Evolutionary conservation across 2,113 vertebrate species (phyloP).

Genomic region (Pygoscelis adeliae): DNA sequence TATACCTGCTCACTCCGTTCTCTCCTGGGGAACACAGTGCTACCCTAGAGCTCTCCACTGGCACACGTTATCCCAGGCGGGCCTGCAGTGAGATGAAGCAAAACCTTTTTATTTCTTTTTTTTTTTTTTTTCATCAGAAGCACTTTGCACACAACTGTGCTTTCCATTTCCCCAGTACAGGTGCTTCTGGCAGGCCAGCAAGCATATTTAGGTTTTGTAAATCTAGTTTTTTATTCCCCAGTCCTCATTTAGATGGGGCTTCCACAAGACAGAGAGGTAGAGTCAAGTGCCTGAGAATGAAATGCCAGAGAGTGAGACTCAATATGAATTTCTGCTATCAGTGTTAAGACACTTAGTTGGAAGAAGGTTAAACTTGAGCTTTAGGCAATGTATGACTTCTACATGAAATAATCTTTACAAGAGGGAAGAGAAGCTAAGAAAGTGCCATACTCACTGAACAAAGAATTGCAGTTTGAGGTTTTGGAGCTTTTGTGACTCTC

Average conservation of each 20-base stretch:
- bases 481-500: neutral
- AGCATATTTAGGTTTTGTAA: neutral
- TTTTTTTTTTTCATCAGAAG: accelerated
- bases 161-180: neutral
- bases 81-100: neutral
- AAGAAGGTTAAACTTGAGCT: neutral
- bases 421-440: neutral
- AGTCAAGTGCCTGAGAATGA: neutral
- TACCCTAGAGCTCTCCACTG: too few species aligned
- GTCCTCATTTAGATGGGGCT: neutral
- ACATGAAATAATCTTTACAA: neutral
- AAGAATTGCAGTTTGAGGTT: neutral
- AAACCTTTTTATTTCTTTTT: neutral
- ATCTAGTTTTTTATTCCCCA: neutral
- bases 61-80: accelerated
- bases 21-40: neutral
- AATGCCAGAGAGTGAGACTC: neutral
- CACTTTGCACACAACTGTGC: neutral
- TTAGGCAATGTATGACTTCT: neutral
- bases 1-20: neutral
- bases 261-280: neutral
- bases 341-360: neutral
- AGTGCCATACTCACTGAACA: neutral
- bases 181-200: neutral
- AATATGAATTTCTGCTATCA: neutral